Conservation (phyloP, 2,113 vertebrate species). For the Cromileptes altivelis region DNA sequence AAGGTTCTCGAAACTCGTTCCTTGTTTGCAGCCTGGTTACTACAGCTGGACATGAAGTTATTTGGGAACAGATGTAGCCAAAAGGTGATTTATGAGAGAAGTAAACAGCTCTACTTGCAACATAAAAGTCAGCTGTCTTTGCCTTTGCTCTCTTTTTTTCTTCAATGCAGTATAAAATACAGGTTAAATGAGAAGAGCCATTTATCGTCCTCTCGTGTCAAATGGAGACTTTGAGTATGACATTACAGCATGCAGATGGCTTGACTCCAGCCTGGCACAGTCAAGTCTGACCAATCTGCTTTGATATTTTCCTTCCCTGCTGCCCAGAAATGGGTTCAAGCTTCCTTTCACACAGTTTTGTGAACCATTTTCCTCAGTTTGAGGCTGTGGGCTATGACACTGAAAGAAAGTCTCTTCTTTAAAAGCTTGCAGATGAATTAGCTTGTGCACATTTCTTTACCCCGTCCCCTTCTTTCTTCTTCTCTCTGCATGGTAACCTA, state of each 20-base stretch:
- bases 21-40: neutral
- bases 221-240: slow-evolving; percentile 37
- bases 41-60: neutral
- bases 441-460: neutral
- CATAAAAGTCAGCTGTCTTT: neutral
- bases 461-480: neutral
- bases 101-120: neutral
- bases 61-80: neutral
- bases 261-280: slow-evolving; percentile 31
- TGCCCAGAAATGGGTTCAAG: slow-evolving; percentile 48
- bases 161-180: neutral
- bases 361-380: slow-evolving; percentile 34
- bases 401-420: slow-evolving; percentile 7
- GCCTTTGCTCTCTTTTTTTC: neutral
- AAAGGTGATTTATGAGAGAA: neutral
- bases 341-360: slow-evolving; percentile 32
- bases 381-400: slow-evolving; percentile 20
- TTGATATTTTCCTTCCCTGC: slow-evolving; percentile 45
- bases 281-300: slow-evolving; percentile 40
- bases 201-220: slow-evolving; percentile 14
- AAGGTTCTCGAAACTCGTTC: neutral
- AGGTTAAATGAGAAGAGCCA: slow-evolving; percentile 1
- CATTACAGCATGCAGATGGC: slow-evolving; percentile 18
- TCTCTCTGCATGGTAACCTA: slow-evolving; percentile 29
- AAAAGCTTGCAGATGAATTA: slow-evolving; percentile 35